Conservation (phyloP, 2,888 invertebrate genomes). For the Harpalus rubripes region DNA sequence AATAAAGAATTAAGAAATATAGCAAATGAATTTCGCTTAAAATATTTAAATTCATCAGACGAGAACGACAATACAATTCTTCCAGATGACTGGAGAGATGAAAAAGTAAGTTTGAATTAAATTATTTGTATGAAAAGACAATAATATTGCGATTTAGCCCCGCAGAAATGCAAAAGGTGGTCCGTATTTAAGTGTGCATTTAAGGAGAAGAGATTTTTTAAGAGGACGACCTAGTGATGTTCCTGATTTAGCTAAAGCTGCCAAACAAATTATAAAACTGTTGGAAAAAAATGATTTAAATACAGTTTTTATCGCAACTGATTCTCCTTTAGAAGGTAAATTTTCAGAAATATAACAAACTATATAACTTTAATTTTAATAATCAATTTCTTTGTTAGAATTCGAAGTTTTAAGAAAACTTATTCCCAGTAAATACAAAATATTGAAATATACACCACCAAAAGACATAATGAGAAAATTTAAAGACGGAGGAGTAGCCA, state of each 20-base stretch:
- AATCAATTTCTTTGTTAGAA: constrained; percentile 75
- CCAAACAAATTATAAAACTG: constrained; percentile 84
- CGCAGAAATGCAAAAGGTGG: constrained; percentile 80
- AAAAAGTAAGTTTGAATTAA: constrained; percentile 76
- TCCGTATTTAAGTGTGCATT: constrained; percentile 91
- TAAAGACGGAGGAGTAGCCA: constrained; percentile 92
- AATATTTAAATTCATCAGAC: constrained; percentile 83
- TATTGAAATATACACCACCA: constrained; percentile 77
- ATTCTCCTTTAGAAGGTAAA: constrained; percentile 83
- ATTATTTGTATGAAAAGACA: too few relatives aligned
- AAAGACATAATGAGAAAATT: constrained; percentile 78
- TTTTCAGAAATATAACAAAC: not conserved
- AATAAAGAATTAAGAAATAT: constrained; percentile 83
- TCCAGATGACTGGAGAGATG: constrained; percentile 82
- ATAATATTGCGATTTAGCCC: too few relatives aligned
- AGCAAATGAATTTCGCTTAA: constrained; percentile 84
- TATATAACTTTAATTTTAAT: constrained; percentile 53
- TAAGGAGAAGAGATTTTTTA: constrained; percentile 91
- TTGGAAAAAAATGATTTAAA: constrained; percentile 80
- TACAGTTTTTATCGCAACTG: constrained; percentile 91
- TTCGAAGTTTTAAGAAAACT: constrained; percentile 77
- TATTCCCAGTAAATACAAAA: constrained; percentile 75
- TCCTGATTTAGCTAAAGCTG: constrained; percentile 88
- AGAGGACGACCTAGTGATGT: constrained; percentile 83
- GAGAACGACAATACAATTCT: constrained; percentile 80